phyloP scores from a whole-genome alignment of 2,888 invertebrate genomes.

The Nephrotoma appendiculata region DNA sequence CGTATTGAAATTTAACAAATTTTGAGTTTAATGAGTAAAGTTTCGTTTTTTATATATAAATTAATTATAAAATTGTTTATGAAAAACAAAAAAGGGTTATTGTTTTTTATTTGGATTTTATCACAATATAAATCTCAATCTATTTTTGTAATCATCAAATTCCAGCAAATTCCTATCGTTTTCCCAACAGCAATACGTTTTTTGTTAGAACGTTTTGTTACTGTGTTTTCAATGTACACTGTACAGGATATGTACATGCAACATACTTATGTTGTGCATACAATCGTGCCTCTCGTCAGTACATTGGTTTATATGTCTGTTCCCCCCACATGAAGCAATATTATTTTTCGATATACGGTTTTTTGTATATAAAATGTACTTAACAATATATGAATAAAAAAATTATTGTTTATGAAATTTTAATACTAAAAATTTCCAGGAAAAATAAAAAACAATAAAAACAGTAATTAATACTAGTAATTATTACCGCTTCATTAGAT shows the following conservation, averaged over 20 bases:
- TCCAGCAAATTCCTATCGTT: not conserved
- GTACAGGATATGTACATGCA: not conserved
- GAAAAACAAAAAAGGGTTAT: not conserved
- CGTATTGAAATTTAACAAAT: not conserved
- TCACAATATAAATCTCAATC: not conserved
- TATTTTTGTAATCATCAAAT: not conserved
- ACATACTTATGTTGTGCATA: not conserved
- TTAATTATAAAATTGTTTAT: not conserved
- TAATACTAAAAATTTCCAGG: no score
- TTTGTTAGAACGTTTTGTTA: not conserved
- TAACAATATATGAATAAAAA: no score
- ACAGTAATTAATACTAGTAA: no score
- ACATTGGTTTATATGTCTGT: no score
- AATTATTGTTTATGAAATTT: no score
- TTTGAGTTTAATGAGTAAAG: not conserved
- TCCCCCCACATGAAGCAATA: no score
- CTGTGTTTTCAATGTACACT: not conserved
- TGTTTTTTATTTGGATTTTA: not conserved
- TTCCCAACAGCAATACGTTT: not conserved
- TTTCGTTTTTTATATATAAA: not conserved
- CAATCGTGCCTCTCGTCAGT: not conserved
- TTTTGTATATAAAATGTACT: no score
- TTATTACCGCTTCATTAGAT: no score
- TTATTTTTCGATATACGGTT: no score
- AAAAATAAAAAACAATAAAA: no score